These are phyloP conservation scores for Ptychadena robeensis DNA, from an alignment of 2,797 vertebrate species.

Conservation along the genomic window DNA sequence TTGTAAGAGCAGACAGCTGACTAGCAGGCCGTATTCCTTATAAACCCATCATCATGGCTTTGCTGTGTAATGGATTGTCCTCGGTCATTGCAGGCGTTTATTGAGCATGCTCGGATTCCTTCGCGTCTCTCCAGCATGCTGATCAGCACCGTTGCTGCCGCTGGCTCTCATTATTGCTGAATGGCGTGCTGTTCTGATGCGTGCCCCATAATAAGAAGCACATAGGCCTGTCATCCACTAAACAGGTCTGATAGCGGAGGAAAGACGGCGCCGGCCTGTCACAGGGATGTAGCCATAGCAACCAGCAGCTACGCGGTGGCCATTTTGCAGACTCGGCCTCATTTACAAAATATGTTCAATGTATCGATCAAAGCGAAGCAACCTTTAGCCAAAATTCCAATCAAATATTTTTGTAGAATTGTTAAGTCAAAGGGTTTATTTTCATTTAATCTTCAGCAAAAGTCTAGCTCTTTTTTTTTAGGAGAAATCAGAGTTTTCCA, in stretches of 20 bases:
- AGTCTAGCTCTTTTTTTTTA: no score
- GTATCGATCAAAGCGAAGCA: background rate
- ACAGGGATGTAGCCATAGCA: slow-evolving; percentile 67
- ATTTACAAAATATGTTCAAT: no score
- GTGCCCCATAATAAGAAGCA: slow-evolving; percentile 66
- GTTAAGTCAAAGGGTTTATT: no score
- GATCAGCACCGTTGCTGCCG: slow-evolving; percentile 69
- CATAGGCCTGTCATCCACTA: slow-evolving; percentile 65
- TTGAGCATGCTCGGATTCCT: slow-evolving; percentile 71
- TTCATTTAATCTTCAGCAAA: no score
- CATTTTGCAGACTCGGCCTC: slow-evolving; percentile 32
- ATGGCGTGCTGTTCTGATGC: slow-evolving; percentile 57
- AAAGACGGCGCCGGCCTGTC: slow-evolving; percentile 60
- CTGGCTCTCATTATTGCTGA: slow-evolving; percentile 62
- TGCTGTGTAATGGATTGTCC: background rate
- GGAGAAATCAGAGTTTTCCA: no score
- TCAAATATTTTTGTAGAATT: no score
- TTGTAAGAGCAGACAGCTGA: background rate
- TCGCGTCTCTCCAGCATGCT: slow-evolving; percentile 73
- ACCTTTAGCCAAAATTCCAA: no score
- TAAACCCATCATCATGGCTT: background rate
- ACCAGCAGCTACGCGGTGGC: slow-evolving; percentile 64
- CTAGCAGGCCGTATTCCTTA: background rate
- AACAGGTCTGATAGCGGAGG: slow-evolving; percentile 51
- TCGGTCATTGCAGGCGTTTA: slow-evolving; percentile 56